Conservation (phyloP, 2,888 invertebrate species). For the Encarsia formosa region DNA sequence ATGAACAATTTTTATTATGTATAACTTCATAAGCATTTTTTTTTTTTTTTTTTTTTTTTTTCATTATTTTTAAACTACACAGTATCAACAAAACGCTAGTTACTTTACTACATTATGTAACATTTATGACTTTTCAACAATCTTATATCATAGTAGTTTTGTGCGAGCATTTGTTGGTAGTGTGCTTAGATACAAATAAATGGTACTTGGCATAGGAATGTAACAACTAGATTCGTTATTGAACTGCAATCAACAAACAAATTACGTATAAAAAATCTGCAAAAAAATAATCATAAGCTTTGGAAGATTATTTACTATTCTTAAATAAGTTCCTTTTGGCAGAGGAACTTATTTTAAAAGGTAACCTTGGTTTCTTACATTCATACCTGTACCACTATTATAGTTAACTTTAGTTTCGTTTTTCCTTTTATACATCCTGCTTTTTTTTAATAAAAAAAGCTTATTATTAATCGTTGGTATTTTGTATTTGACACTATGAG, state of each 20-base stretch:
- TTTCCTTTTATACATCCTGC: too few relatives aligned
- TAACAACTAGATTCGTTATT: constrained; percentile 17
- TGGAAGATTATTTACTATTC: constrained; percentile 18
- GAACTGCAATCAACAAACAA: constrained; percentile 11
- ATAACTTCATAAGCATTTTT: constrained; percentile 7
- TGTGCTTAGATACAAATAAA: constrained; percentile 18
- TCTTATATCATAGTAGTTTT: constrained; percentile 23
- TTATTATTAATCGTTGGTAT: too few relatives aligned
- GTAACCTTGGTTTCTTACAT: constrained; percentile 25
- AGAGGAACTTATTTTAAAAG: constrained; percentile 13
- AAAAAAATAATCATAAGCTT: constrained; percentile 21
- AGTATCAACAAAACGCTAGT: constrained; percentile 20
- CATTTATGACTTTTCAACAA: constrained; percentile 20
- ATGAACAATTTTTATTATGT: not conserved
- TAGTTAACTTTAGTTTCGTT: constrained; percentile 34
- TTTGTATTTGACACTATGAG: too few relatives aligned
- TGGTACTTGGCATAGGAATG: constrained; percentile 26
- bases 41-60: constrained; percentile 9
- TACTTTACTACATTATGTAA: constrained; percentile 12
- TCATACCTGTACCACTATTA: constrained; percentile 26
- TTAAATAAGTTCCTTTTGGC: constrained; percentile 15
- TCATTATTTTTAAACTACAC: constrained; percentile 7
- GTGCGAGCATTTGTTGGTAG: constrained; percentile 18
- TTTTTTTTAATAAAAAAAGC: too few relatives aligned
- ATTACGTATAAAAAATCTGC: constrained; percentile 16